Evolutionary conservation across 2,888 invertebrate genomes (phyloP).

Genomic region (Ectobius pallidus): DNA sequence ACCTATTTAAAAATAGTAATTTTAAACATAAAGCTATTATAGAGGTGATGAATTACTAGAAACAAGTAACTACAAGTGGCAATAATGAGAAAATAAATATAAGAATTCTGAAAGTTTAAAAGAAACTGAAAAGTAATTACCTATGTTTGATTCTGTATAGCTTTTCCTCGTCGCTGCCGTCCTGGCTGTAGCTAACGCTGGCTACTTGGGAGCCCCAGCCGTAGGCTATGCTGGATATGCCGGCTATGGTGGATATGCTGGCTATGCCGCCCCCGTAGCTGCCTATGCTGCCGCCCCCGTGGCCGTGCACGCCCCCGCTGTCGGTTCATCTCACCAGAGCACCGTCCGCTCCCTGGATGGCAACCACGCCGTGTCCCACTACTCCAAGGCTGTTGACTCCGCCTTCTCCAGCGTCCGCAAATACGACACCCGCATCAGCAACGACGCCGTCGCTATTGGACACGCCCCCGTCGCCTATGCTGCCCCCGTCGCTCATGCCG

Average conservation of each 20-base stretch:
- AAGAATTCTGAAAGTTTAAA: too few species aligned
- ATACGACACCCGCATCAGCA: conserved; percentile 63
- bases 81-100: too few species aligned
- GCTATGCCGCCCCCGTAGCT: conserved; percentile 30
- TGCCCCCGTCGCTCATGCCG: conserved; percentile 47
- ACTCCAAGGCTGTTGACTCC: conserved; percentile 65
- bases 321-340: conserved; percentile 60
- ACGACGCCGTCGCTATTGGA: conserved; percentile 58
- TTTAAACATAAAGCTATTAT: too few species aligned
- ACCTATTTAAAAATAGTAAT: too few species aligned
- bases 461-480: conserved; percentile 46
- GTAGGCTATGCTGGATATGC: conserved; percentile 34
- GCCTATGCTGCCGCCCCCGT: conserved; percentile 17
- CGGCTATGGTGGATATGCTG: conserved; percentile 26
- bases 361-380: conserved; percentile 61
- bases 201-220: conserved; percentile 38
- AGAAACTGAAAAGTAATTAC: too few species aligned
- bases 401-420: conserved; percentile 67
- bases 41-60: too few species aligned
- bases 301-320: conserved; percentile 45
- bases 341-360: conserved; percentile 63
- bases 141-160: too few species aligned
- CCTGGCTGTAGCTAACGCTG: conserved; percentile 43
- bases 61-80: too few species aligned
- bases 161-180: conserved; percentile 45